Conservation (phyloP, 2,113 vertebrate genomes). For the Turdus rufiventris region DNA sequence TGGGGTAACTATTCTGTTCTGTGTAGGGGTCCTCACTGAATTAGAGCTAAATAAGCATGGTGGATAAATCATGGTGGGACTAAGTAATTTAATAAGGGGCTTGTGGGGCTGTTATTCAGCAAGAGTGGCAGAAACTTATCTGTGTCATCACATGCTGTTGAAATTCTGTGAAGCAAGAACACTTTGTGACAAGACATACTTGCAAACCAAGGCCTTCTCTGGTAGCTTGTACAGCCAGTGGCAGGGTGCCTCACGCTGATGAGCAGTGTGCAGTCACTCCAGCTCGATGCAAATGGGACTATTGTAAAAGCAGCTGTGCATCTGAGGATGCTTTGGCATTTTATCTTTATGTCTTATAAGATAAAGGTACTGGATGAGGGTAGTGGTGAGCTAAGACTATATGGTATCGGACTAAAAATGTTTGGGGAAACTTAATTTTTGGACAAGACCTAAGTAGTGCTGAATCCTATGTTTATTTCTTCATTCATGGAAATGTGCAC, state of each 20-base stretch:
- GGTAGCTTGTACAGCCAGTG: not conserved
- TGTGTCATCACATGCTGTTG: fast-evolving
- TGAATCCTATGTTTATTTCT: not conserved
- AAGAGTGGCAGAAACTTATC: not conserved
- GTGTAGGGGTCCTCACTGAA: not conserved
- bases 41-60: not conserved
- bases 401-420: not conserved
- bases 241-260: not conserved
- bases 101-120: not conserved
- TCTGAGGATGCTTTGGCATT: not conserved
- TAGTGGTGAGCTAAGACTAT: not conserved
- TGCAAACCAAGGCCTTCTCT: not conserved
- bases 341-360: not conserved
- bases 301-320: not conserved
- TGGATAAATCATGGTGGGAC: not conserved
- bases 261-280: not conserved
- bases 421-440: not conserved
- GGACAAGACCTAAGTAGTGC: not conserved
- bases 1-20: not conserved
- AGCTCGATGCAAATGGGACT: not conserved
- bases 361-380: not conserved
- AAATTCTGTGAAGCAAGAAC: not conserved
- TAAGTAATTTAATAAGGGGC: not conserved
- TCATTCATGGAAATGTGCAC: not conserved
- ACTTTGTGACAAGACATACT: not conserved